phyloP scores from a whole-genome alignment of 2,113 vertebrate species.

The Engraulis encrasicolus region DNA sequence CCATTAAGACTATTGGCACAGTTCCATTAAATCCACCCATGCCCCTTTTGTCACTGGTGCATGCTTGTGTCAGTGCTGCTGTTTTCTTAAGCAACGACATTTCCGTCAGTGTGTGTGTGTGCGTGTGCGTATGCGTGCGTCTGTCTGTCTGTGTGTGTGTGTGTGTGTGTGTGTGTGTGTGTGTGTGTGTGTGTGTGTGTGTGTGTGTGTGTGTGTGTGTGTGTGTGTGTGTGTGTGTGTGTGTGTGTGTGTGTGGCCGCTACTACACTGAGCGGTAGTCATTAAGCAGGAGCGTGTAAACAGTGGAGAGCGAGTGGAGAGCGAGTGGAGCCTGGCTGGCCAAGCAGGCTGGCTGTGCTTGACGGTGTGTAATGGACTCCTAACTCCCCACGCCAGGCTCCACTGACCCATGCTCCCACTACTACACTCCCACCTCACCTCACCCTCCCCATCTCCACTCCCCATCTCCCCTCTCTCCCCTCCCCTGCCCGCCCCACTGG shows the following conservation, averaged over 20 bases:
- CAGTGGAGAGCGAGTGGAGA: too few species aligned
- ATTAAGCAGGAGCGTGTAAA: not conserved
- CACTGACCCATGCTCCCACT: not conserved
- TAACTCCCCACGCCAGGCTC: not conserved
- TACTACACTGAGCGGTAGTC: not conserved
- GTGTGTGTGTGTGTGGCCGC: not conserved
- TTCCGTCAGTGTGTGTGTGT: not conserved
- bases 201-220: too few species aligned
- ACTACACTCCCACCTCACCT: not conserved
- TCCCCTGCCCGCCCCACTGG: not conserved
- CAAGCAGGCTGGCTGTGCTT: not conserved
- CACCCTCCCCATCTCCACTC: not conserved
- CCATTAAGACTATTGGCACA: not conserved
- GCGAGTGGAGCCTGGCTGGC: not conserved
- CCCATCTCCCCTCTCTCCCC: not conserved
- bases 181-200: too few species aligned
- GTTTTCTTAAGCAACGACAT: not conserved
- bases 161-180: too few species aligned
- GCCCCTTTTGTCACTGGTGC: not conserved
- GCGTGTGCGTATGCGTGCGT: too few species aligned
- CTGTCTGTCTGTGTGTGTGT: too few species aligned
- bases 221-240: too few species aligned
- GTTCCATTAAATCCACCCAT: not conserved
- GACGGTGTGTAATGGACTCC: conserved; percentile 4
- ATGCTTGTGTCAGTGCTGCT: not conserved